Base-by-base conservation (phyloP, 2,113 vertebrate genomes). In the Sorex fumeus region DNA sequence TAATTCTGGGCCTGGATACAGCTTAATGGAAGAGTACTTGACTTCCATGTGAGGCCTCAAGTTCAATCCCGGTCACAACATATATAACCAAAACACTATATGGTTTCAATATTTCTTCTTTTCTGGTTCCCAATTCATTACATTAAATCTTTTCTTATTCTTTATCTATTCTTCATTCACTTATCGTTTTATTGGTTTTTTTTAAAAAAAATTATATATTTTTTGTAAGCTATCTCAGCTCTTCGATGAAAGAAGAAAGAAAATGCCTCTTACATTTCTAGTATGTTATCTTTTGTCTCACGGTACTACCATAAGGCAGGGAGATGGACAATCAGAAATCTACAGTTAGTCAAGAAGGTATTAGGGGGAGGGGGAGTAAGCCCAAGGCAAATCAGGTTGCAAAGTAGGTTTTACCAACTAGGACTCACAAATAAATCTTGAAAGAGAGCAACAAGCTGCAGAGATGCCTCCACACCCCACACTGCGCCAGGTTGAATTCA, bases 191-290 rank as follows among this genome's bases (percentile, higher is more conserved):
- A 19, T 2, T 27, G n/a, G n/a, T n/a, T n/a, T n/a, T n/a, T n/a
- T n/a, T n/a, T n/a, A n/a, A n/a, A n/a, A n/a, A n/a, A n/a, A n/a
- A n/a, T n/a, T n/a, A n/a, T n/a, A n/a, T n/a, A n/a, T n/a, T n/a
- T n/a, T n/a, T n/a, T 82, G 19, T 74, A 95, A 93, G 6, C 67
- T 84, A 79, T 13, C 16, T 90, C 66, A 77, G 86, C 30, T 89
- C 77, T 81, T 53, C 81, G 23, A 88, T 47, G 81, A 95, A 94
- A 30, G 28, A 80, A 18, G 4, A 87, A 91, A 85, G 57, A 91
- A 88, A 76, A 79, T 0, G 25, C 15, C 30, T 36, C 43, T 67
- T 87, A 45, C 5, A 53, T 34, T 81, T 80, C 72, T 87, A 36
- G 88, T 93, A 69, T 40, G 62, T 86, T 45, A 84, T 83, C 67